phyloP scores from a whole-genome alignment of 2,888 invertebrate genomes.

The Apamea monoglypha region DNA sequence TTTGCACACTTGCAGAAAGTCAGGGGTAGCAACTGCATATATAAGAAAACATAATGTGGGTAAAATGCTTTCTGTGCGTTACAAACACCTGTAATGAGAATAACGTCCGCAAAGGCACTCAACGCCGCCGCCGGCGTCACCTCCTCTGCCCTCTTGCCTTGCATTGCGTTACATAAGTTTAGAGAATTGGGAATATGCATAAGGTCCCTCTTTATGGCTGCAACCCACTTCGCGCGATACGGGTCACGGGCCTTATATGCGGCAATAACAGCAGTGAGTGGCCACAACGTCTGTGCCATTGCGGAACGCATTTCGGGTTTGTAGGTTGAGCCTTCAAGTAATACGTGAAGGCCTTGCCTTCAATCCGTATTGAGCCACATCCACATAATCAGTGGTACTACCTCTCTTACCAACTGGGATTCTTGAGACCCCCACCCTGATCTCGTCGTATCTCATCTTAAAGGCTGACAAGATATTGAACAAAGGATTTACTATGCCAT shows the following conservation, averaged over 20 bases:
- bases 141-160: not conserved
- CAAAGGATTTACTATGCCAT: not conserved
- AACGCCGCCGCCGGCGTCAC: too few species aligned
- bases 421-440: not conserved
- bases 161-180: not conserved
- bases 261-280: not conserved
- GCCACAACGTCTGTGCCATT: not conserved
- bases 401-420: not conserved
- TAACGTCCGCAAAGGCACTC: too few species aligned
- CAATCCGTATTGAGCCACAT: not conserved
- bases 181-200: not conserved
- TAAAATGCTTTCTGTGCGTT: too few species aligned
- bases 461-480: not conserved
- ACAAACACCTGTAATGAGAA: too few species aligned
- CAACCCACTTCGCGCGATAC: not conserved
- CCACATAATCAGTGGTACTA: not conserved
- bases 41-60: too few species aligned
- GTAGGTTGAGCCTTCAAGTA: not conserved
- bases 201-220: not conserved
- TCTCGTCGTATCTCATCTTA: not conserved
- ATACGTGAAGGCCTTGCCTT: not conserved
- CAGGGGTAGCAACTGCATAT: too few species aligned
- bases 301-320: not conserved
- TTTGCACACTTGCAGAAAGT: too few species aligned
- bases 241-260: not conserved